phyloP scores from a whole-genome alignment of 2,113 vertebrate genomes.

The Electrona antarctica region DNA sequence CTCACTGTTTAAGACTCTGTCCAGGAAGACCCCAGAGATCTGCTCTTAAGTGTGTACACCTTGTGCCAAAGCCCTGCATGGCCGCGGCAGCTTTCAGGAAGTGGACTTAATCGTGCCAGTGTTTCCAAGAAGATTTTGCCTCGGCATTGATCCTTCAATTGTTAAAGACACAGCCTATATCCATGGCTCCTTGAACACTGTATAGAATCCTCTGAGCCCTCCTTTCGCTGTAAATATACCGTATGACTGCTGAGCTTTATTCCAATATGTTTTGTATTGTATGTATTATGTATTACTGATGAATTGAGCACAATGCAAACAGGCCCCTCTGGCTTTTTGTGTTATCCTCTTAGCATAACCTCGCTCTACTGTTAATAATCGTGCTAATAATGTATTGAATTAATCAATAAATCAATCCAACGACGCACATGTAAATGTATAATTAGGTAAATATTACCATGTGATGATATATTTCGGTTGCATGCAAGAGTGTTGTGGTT shows the following conservation, averaged over 20 bases:
- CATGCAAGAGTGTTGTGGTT: not conserved
- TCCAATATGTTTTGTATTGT: no score
- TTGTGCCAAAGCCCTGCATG: conserved; percentile 39
- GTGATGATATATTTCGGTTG: not conserved
- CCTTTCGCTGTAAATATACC: no score
- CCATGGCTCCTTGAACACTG: not conserved
- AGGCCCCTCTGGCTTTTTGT: no score
- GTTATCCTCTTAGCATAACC: no score
- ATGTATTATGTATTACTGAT: no score
- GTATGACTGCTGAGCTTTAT: no score
- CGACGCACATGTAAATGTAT: not conserved
- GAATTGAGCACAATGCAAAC: no score
- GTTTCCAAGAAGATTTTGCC: conserved; percentile 43
- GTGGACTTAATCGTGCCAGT: conserved; percentile 56
- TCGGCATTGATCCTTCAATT: conserved; percentile 14
- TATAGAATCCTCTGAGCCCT: no score
- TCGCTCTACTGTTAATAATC: no score
- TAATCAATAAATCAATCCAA: not conserved
- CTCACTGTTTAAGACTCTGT: conserved; percentile 52
- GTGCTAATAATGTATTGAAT: no score
- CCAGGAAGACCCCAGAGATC: conserved; percentile 47
- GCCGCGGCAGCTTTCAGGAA: conserved; percentile 66
- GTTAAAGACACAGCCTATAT: not conserved
- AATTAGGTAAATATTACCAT: not conserved
- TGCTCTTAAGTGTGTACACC: conserved; percentile 39